A percentile compares a stretch with the other conserved stretches of the same genome.
Evolutionary conservation across 2,888 invertebrate genomes (phyloP).

Genomic region (Lithophane ornitopus): DNA sequence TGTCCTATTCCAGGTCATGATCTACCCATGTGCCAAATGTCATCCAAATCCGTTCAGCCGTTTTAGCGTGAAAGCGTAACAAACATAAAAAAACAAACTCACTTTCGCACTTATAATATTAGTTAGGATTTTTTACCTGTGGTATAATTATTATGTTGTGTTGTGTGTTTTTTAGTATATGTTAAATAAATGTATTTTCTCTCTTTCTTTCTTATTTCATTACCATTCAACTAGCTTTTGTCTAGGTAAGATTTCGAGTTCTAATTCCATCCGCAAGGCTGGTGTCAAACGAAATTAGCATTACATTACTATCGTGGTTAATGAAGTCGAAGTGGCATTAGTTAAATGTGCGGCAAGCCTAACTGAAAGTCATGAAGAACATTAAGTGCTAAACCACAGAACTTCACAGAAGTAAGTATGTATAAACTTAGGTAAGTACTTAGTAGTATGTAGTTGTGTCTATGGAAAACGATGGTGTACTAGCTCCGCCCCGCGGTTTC

Average conservation of each 20-base stretch:
- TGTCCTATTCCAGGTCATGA: too few relatives aligned
- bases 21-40: too few relatives aligned
- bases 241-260: not conserved
- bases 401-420: not conserved
- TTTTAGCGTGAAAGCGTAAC: too few relatives aligned
- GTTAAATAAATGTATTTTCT: too few relatives aligned
- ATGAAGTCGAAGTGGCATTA: slow-evolving; percentile 21
- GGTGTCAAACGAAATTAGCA: slow-evolving; percentile 18
- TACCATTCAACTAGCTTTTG: not conserved
- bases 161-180: too few relatives aligned
- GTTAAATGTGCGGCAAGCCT: slow-evolving; percentile 3
- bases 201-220: not conserved
- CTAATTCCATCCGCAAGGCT: slow-evolving; percentile 9
- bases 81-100: too few relatives aligned
- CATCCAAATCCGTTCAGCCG: too few relatives aligned
- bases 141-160: too few relatives aligned
- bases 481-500: too few relatives aligned
- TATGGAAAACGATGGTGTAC: not conserved
- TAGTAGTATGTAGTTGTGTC: not conserved
- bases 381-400: slow-evolving; percentile 5
- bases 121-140: too few relatives aligned
- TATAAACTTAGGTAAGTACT: not conserved
- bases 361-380: not conserved
- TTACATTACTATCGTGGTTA: slow-evolving; percentile 19
- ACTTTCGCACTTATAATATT: too few relatives aligned